Evolutionary conservation across 64 coral and sea anemone species (phyloP), one percentile per base, ranked within the genome.

Genomic region (Catalaphyllia jardinei): DNA sequence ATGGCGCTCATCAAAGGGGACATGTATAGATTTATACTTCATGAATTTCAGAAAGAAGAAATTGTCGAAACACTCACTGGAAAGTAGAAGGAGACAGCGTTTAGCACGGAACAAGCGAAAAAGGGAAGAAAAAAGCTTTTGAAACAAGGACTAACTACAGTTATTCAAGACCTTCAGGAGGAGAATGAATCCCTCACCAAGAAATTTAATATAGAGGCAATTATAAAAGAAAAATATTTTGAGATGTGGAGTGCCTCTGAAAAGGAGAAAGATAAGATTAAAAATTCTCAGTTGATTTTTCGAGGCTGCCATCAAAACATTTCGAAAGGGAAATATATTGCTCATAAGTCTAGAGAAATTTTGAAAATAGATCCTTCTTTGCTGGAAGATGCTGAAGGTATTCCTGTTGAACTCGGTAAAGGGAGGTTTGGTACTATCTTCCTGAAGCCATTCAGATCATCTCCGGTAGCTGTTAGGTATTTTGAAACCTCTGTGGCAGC

Each of bases 151-250:
- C 27, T 93, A 3, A 51, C 59, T 55, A 11, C 46, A 8, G 17
- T 79, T 33, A 73, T 81, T 74, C 52, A 72, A 49, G 76, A 74
- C 19, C 50, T 93, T 18, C 82, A 93, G 27, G 9, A 92, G 42
- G 86, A 87, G 35, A 93, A 93, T 73, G 10, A 93, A 52, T 73
- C 29, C 28, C 77, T 88, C 17, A 81, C 10, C 62, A n/a, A 79
- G 55, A 81, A 62, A 24, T 55, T 88, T 38, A 19, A 57, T n/a
- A 39, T 93, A 63, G 91, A 93, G 72, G 81, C 57, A 67, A 72
- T 19, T 28, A 88, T 78, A 62, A 93, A 93, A 74, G 91, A 93
- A 72, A 93, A 88, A 55, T 93, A 88, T 31, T 88, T 93, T 88
- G 86, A 93, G 72, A 88, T 93, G 91, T 88, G 91, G 91, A 63